Evolutionary conservation across 1,140 invertebrate genomes (phyloP).

Genomic region (Pogonomyrmex barbatus): DNA sequence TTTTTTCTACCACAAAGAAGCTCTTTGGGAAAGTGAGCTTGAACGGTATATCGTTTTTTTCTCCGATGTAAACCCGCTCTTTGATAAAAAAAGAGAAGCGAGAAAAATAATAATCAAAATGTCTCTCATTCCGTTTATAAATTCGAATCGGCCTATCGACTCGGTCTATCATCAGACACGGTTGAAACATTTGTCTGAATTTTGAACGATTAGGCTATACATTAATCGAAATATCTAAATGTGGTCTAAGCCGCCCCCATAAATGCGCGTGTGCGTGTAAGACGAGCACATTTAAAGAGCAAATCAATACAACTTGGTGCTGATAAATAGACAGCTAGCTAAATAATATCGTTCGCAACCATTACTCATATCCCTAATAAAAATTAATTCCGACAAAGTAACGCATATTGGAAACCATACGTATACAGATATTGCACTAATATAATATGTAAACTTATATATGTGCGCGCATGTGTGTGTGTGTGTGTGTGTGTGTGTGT

Average conservation of each 20-base stretch:
- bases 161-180: background rate
- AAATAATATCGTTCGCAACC: background rate
- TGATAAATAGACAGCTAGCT: constrained; percentile 31
- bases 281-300: constrained; percentile 37
- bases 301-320: constrained; percentile 66
- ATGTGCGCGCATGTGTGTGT: too few relatives aligned
- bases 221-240: background rate
- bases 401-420: background rate
- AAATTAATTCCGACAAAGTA: background rate
- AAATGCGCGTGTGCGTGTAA: constrained; percentile 16
- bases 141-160: background rate
- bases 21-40: background rate
- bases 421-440: background rate
- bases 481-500: too few relatives aligned
- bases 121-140: constrained; percentile 16
- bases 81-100: constrained; percentile 41
- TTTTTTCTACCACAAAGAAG: background rate
- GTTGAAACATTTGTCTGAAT: background rate
- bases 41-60: background rate
- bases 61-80: background rate
- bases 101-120: constrained; percentile 43
- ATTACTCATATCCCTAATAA: background rate
- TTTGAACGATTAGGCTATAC: constrained; percentile 8
- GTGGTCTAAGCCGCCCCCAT: background rate
- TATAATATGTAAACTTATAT: constrained; percentile 2